A percentile compares a stretch with the other conserved stretches of the same genome.
Evolutionary conservation across 2,797 vertebrate species (phyloP).

Genomic region (Oophaga sylvatica): DNA sequence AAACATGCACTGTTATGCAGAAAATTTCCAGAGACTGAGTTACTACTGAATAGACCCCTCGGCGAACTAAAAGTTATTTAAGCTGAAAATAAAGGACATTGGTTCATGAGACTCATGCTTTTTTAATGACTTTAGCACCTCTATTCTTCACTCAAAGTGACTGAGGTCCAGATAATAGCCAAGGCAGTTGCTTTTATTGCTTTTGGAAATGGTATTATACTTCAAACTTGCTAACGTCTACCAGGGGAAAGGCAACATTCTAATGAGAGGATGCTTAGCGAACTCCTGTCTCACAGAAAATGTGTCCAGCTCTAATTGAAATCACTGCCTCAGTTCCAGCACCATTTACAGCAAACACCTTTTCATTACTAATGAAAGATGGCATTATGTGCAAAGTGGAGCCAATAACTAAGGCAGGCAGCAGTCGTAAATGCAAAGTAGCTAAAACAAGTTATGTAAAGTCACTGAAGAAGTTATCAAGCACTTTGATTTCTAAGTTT

Average conservation of each 20-base stretch:
- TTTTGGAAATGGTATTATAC: slow-evolving; percentile 44
- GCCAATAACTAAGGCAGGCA: neutral
- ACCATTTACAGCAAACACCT: slow-evolving; percentile 48
- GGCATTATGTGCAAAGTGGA: slow-evolving; percentile 13
- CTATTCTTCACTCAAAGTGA: slow-evolving; percentile 61
- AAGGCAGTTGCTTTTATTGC: slow-evolving; percentile 56
- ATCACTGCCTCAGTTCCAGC: slow-evolving; percentile 41
- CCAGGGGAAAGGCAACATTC: slow-evolving; percentile 31
- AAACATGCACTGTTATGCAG: slow-evolving; percentile 47
- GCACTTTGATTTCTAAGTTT: neutral
- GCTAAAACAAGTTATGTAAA: slow-evolving; percentile 4
- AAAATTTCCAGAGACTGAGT: slow-evolving; percentile 42
- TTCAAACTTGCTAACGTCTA: slow-evolving; percentile 37
- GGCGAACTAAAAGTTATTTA: slow-evolving; percentile 58
- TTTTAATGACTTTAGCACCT: slow-evolving; percentile 61
- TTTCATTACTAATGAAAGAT: slow-evolving; percentile 54
- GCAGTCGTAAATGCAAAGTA: neutral
- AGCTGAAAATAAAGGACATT: slow-evolving; percentile 62
- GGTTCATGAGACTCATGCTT: slow-evolving; percentile 59
- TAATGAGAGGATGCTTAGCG: slow-evolving; percentile 48
- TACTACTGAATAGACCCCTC: slow-evolving; percentile 52
- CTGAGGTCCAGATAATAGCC: slow-evolving; percentile 50
- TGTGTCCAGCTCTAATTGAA: slow-evolving; percentile 50
- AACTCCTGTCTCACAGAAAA: slow-evolving; percentile 53
- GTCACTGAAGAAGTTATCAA: neutral